Conservation (phyloP, 2,888 invertebrate genomes). For the Dysmachus trigonus region DNA sequence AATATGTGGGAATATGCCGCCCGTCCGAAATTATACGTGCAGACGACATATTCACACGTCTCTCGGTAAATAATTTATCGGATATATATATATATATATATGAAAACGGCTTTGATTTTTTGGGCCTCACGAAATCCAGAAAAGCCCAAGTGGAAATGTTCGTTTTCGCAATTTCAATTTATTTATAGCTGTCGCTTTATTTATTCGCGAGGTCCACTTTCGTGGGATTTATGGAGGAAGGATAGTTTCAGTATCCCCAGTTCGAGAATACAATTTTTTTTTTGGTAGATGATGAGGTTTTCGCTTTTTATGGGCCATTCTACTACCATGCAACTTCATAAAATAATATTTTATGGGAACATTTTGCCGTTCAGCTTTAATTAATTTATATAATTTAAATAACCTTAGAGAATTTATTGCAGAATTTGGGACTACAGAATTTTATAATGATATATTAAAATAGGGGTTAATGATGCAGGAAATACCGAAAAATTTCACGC, state of each 20-base stretch:
- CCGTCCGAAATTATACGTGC: neutral
- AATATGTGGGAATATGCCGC: conserved; percentile 1
- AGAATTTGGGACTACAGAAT: neutral
- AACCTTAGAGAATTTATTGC: neutral
- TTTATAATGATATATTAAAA: neutral
- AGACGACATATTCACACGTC: neutral
- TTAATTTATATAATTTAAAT: neutral
- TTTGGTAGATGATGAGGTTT: neutral
- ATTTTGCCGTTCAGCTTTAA: neutral
- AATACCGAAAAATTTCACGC: neutral
- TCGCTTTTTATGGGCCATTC: neutral
- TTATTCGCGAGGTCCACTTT: neutral
- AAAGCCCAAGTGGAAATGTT: neutral
- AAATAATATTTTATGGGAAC: neutral
- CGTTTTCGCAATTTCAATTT: neutral
- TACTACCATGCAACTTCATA: neutral
- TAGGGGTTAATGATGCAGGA: neutral
- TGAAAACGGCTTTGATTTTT: conserved; percentile 4
- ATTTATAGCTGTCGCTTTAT: neutral
- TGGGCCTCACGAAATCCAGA: neutral
- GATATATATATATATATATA: neutral
- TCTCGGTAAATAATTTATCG: neutral
- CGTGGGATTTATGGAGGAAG: neutral
- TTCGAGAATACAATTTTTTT: neutral
- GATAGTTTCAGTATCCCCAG: neutral